A percentile compares a stretch with the other conserved stretches of the same genome.
Evolutionary conservation across 2,888 invertebrate species (phyloP).

Genomic region (Strigamia maritima): DNA sequence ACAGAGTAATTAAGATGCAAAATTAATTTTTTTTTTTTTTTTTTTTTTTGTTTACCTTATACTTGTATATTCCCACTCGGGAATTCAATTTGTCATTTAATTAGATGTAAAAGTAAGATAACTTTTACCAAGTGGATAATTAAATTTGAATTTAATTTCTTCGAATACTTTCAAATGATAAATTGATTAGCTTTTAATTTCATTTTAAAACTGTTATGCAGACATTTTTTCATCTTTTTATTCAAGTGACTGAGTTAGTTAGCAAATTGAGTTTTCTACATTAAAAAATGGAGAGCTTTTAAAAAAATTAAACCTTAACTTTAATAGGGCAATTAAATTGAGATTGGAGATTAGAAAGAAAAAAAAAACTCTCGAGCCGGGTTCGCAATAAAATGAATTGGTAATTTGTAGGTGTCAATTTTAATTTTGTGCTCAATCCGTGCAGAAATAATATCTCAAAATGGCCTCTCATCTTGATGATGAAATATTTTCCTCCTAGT

Average conservation of each 20-base stretch:
- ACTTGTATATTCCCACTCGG: neutral
- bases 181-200: slow-evolving; percentile 9
- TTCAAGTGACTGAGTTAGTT: neutral
- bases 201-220: neutral
- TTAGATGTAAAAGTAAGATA: neutral
- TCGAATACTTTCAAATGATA: neutral
- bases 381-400: slow-evolving; percentile 28
- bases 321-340: slow-evolving; percentile 26
- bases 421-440: slow-evolving; percentile 26
- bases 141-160: neutral
- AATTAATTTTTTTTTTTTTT: neutral
- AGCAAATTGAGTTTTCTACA: slow-evolving; percentile 8
- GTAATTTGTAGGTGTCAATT: slow-evolving; percentile 29
- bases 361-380: neutral
- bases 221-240: neutral
- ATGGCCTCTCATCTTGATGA: slow-evolving; percentile 22
- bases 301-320: slow-evolving; percentile 10
- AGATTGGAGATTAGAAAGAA: slow-evolving; percentile 28
- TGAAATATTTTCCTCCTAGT: slow-evolving; percentile 12
- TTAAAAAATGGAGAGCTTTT: neutral
- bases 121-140: neutral
- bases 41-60: too few relatives aligned
- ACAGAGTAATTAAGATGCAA: neutral
- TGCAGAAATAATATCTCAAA: slow-evolving; percentile 31
- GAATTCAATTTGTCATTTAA: neutral